Percentiles rank a stretch among this genome's conserved stretches.
Evolutionary conservation across 2,888 invertebrate genomes (phyloP).

Genomic region (Andricus quercusramuli): DNA sequence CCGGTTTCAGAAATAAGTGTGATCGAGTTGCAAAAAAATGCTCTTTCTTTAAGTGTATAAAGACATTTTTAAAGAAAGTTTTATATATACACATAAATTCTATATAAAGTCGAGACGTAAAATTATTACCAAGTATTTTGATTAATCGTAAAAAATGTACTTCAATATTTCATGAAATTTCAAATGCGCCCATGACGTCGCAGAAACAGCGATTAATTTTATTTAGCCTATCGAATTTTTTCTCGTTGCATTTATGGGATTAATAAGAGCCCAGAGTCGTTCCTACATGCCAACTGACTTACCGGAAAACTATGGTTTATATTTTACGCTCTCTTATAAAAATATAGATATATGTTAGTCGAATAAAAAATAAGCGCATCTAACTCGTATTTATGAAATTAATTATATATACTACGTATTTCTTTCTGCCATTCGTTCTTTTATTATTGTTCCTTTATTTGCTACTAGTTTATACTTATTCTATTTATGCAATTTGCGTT

Average conservation of each 20-base stretch:
- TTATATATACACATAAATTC: not conserved
- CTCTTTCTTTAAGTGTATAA: not conserved
- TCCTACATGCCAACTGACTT: not conserved
- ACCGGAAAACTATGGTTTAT: not conserved
- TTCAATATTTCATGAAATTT: not conserved
- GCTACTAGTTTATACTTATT: slow-evolving; percentile 14
- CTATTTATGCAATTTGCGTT: not conserved
- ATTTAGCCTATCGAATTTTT: not conserved
- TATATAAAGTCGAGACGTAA: slow-evolving; percentile 4
- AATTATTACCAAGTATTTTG: slow-evolving; percentile 5
- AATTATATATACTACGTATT: slow-evolving; percentile 1
- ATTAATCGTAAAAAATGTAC: slow-evolving; percentile 2
- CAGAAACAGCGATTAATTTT: slow-evolving; percentile 14
- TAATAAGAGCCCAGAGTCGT: not conserved
- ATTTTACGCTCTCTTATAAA: not conserved
- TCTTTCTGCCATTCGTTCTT: not conserved
- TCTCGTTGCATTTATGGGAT: not conserved
- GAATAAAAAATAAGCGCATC: not conserved
- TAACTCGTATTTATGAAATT: slow-evolving; percentile 19
- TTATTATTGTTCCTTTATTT: not conserved
- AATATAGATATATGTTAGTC: not conserved
- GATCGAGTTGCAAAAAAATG: not conserved
- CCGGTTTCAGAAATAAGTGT: slow-evolving; percentile 34
- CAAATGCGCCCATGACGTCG: slow-evolving; percentile 40
- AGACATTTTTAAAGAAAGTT: not conserved